Conservation (phyloP, 1,140 invertebrate species). For the Habropoda laboriosa region DNA sequence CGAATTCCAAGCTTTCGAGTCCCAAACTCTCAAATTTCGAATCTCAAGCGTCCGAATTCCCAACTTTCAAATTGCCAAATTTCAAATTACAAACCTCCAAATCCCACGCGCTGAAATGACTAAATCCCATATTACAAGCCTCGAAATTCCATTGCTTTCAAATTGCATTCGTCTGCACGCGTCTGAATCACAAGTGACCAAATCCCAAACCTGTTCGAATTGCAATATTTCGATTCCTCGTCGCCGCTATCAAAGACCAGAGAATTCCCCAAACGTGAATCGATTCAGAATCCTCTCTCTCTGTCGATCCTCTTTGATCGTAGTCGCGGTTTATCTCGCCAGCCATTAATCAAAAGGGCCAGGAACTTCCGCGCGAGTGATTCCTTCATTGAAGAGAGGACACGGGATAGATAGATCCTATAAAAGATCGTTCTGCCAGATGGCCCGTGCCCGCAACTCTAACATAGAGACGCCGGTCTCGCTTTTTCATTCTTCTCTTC, state of each 20-base stretch:
- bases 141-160: background rate
- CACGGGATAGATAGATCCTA: constrained; percentile 66
- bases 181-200: too few relatives aligned
- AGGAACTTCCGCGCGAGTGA: constrained; percentile 71
- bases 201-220: background rate
- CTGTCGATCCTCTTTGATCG: constrained; percentile 22
- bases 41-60: background rate
- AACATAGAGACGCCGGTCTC: constrained; percentile 31
- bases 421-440: constrained; percentile 74
- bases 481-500: constrained; percentile 22
- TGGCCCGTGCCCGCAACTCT: constrained; percentile 72
- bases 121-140: background rate
- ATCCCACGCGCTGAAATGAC: background rate
- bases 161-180: too few relatives aligned
- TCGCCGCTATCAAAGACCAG: background rate
- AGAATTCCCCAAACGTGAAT: background rate
- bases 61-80: too few relatives aligned
- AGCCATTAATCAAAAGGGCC: constrained; percentile 65
- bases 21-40: too few relatives aligned
- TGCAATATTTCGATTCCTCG: background rate
- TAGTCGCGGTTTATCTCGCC: constrained; percentile 55
- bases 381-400: constrained; percentile 62
- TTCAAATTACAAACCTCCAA: too few relatives aligned
- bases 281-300: background rate
- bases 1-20: too few relatives aligned